Base-by-base conservation (phyloP, 37 sponge, comb jelly and placozoan species). In the Spongilla lacustris region DNA sequence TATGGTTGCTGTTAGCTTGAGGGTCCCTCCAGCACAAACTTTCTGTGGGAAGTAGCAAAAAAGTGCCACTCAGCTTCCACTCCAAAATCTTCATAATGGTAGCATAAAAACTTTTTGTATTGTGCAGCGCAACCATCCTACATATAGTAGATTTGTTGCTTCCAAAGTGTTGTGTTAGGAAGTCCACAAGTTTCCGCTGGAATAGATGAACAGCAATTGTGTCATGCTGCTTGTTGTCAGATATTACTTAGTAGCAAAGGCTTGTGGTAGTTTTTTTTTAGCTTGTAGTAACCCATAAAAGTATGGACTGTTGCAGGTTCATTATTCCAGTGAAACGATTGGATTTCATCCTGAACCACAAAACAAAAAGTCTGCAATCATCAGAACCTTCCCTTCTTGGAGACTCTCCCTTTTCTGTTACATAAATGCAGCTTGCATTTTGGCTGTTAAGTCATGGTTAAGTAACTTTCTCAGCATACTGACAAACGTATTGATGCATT, bases 11-110 rank as follows among this genome's bases (percentile, higher is more conserved):
- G 83, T 69, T 26, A 83, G 79, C 36, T 86, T 91, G 26, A 91
- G 83, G 12, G 91, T 91, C 6, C 92, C 87, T 71, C 92, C 92
- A 30, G 87, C 26, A 34, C 92, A 49, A 83, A 78, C 46, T 90
- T 90, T 23, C 86, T 83, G 86, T 90, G 86, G 28, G 86, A 85
- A 69, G 89, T 88, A 23, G 87, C 87, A 34, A 49, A 82, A 82
- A 90, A 85, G 67, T 90, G 86, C 89, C 89, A 89, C 70, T 89
- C 84, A 73, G 84, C 89, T 71, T 27, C 22, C 13, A 89, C 38
- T 17, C 84, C 84, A 76, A 86, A 90, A 37, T 90, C 91, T 50
- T 27, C 73, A 46, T 86, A 36, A 58, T 90, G 91, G 75, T 85
- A 37, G 73, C 86, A 85, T 71, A 90, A 50, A 41, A 41, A 41